Percentiles rank a stretch among this genome's conserved stretches.
Conservation (phyloP, 2,888 invertebrate genomes). For the Rotaria sp. region DNA sequence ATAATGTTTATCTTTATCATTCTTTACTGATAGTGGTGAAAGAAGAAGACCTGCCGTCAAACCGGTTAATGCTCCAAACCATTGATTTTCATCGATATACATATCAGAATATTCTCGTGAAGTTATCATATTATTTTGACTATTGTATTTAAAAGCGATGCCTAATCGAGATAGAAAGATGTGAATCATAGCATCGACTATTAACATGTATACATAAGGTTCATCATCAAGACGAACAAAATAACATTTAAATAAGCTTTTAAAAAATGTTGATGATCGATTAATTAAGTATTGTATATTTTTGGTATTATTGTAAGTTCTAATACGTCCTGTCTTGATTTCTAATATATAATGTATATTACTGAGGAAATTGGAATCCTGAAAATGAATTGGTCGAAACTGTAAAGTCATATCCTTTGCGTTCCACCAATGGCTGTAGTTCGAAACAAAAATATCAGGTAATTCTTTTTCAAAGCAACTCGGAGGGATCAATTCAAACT, state of each 20-base stretch:
- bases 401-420: neutral
- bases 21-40: neutral
- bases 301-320: neutral
- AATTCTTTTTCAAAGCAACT: neutral
- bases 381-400: slow-evolving; percentile 5
- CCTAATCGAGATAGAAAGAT: slow-evolving; percentile 11
- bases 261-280: neutral
- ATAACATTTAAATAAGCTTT: neutral
- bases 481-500: neutral
- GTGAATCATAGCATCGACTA: neutral
- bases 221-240: slow-evolving; percentile 2
- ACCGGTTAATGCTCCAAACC: neutral
- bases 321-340: neutral
- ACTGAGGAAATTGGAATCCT: neutral
- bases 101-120: slow-evolving; percentile 18
- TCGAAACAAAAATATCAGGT: neutral
- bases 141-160: neutral
- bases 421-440: slow-evolving; percentile 16
- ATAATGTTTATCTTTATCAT: neutral
- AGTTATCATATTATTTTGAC: neutral
- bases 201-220: neutral
- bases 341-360: neutral
- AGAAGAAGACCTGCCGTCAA: neutral
- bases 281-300: neutral
- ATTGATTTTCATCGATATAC: slow-evolving; percentile 23